phyloP scores from a whole-genome alignment of 2,113 vertebrate genomes.

The Pungitius pungitius region DNA sequence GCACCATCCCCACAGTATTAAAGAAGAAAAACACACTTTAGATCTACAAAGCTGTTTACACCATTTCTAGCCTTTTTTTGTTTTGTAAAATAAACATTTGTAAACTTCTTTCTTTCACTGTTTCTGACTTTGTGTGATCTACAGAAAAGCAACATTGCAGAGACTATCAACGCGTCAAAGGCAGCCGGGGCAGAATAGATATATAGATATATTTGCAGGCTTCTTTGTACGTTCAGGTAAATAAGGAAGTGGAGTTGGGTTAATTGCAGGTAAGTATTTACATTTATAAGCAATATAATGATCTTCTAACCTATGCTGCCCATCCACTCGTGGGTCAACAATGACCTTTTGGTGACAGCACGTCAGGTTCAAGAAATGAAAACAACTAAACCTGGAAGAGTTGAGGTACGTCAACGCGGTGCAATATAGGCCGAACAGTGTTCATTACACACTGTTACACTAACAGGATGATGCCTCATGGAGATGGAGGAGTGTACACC shows the following conservation, averaged over 20 bases:
- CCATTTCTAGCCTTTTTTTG: constrained; percentile 79
- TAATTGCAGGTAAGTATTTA: not conserved
- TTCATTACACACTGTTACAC: not conserved
- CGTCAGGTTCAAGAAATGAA: not conserved
- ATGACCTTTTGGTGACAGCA: not conserved
- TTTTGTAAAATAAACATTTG: constrained; percentile 86
- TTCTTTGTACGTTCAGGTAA: constrained; percentile 32
- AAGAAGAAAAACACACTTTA: constrained; percentile 35
- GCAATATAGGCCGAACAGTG: not conserved
- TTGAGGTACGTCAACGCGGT: not conserved
- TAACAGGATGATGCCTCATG: not conserved
- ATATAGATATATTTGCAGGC: constrained; percentile 15
- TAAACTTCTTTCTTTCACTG: constrained; percentile 53
- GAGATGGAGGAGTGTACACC: not conserved
- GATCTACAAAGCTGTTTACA: constrained; percentile 49
- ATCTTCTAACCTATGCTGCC: not conserved
- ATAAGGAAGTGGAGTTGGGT: constrained; percentile 22
- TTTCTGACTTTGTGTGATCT: constrained; percentile 16
- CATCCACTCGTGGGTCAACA: not conserved
- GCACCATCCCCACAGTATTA: constrained; percentile 10
- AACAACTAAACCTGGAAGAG: not conserved
- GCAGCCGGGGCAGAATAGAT: not conserved
- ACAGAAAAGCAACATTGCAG: constrained; percentile 2
- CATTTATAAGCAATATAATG: not conserved
- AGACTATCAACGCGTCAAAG: not conserved